Conservation (phyloP, 1,140 invertebrate genomes). For the Trachelipus rathkii region DNA sequence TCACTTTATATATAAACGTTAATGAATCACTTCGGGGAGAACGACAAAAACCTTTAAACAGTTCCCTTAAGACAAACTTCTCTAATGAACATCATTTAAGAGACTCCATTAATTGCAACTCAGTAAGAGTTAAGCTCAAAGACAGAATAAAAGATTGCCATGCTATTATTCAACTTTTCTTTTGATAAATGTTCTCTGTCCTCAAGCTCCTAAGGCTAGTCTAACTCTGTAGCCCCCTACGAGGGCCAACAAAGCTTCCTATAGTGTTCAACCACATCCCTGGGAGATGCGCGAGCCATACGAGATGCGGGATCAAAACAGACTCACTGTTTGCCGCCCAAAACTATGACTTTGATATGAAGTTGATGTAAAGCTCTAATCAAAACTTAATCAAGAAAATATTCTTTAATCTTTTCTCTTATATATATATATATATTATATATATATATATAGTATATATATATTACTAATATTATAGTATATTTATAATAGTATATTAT, state of each 20-base stretch:
- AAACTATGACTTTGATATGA: neutral
- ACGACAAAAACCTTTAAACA: neutral
- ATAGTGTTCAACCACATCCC: neutral
- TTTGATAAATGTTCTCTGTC: neutral
- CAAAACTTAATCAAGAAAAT: constrained; percentile 1
- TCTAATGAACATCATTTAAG: constrained; percentile 1
- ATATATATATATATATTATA: constrained; percentile 8
- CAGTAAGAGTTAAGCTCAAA: neutral
- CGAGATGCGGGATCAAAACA: neutral
- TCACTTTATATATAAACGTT: neutral
- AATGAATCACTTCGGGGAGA: neutral
- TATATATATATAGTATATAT: neutral
- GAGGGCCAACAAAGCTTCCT: neutral
- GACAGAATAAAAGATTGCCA: constrained; percentile 3
- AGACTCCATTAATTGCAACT: neutral
- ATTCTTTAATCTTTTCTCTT: neutral
- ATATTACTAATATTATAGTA: too few relatives aligned
- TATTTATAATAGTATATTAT: too few relatives aligned
- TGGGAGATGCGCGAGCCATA: neutral
- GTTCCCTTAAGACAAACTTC: neutral
- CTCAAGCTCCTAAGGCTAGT: neutral
- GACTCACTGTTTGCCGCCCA: neutral
- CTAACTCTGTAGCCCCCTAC: neutral
- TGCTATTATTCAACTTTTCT: neutral
- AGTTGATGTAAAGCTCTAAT: neutral